Evolutionary conservation across 2,888 invertebrate genomes (phyloP).

Genomic region (Drosophila monieri): DNA sequence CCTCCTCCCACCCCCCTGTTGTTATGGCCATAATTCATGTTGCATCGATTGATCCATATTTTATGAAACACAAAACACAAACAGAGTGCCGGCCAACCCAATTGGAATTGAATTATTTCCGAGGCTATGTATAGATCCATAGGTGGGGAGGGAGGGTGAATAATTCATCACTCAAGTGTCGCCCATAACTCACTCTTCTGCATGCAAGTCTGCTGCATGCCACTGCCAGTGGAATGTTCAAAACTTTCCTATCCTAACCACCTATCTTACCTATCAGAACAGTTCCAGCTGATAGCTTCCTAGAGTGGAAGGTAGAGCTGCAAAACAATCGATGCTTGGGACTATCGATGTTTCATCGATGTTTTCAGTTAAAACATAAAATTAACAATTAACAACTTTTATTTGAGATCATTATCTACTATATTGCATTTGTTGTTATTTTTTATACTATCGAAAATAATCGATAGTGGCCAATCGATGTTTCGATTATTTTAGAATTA

Average conservation of each 20-base stretch:
- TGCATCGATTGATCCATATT: constrained; percentile 48
- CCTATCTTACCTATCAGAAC: too few relatives aligned
- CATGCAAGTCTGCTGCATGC: neutral
- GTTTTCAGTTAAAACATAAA: too few relatives aligned
- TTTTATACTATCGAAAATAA: too few relatives aligned
- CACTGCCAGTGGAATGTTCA: constrained; percentile 11
- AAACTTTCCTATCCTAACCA: constrained; percentile 16
- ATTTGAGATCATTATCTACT: too few relatives aligned
- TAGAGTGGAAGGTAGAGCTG: neutral
- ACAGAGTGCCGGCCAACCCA: constrained; percentile 21
- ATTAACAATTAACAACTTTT: too few relatives aligned
- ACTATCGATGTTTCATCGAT: too few relatives aligned
- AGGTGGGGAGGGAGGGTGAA: constrained; percentile 7
- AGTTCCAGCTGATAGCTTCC: constrained; percentile 8
- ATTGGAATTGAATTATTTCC: constrained; percentile 39
- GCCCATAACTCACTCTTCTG: constrained; percentile 22
- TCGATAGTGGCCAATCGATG: too few relatives aligned
- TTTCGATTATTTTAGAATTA: too few relatives aligned
- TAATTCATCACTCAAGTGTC: constrained; percentile 45
- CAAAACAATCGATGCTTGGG: too few relatives aligned
- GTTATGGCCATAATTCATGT: constrained; percentile 35
- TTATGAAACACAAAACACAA: constrained; percentile 32
- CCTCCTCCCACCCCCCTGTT: neutral
- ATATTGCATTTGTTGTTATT: too few relatives aligned
- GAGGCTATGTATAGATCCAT: constrained; percentile 1